These are phyloP conservation scores for Cantharis flavilabris DNA, from an alignment of 2,888 invertebrate species.

Conservation along the genomic window DNA sequence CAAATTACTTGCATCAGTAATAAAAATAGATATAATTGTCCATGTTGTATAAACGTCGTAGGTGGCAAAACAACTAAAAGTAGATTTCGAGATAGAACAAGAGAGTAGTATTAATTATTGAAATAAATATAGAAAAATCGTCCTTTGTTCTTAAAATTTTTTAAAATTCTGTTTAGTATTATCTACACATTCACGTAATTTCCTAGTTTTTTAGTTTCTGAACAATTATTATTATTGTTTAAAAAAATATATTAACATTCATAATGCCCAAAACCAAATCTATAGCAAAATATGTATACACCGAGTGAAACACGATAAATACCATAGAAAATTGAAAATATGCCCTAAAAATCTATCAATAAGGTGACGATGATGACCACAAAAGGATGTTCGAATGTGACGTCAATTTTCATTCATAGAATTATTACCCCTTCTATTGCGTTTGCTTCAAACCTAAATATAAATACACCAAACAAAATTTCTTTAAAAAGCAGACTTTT, in stretches of 20 bases:
- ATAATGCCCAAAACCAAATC: no score
- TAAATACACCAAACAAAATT: constrained; percentile 15
- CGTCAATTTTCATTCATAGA: constrained; percentile 31
- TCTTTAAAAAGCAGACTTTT: background rate
- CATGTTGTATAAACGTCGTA: background rate
- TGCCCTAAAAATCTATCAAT: background rate
- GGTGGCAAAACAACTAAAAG: background rate
- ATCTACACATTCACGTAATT: no score
- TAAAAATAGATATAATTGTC: background rate
- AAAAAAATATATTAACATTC: background rate
- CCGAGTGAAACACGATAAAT: background rate
- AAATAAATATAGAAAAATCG: background rate
- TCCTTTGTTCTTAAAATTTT: background rate
- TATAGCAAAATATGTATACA: no score
- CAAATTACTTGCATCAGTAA: background rate
- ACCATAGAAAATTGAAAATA: constrained; percentile 15
- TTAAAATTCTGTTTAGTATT: no score
- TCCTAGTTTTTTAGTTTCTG: background rate
- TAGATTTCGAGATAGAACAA: background rate
- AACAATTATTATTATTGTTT: background rate
- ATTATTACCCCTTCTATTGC: constrained; percentile 22
- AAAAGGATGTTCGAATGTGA: constrained; percentile 26
- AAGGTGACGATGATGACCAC: constrained; percentile 20
- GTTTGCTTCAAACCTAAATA: constrained; percentile 8
- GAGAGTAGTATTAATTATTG: background rate